These are phyloP conservation scores for Matsumyia berberina DNA, from an alignment of 2,888 invertebrate species.

Conservation along the genomic window DNA sequence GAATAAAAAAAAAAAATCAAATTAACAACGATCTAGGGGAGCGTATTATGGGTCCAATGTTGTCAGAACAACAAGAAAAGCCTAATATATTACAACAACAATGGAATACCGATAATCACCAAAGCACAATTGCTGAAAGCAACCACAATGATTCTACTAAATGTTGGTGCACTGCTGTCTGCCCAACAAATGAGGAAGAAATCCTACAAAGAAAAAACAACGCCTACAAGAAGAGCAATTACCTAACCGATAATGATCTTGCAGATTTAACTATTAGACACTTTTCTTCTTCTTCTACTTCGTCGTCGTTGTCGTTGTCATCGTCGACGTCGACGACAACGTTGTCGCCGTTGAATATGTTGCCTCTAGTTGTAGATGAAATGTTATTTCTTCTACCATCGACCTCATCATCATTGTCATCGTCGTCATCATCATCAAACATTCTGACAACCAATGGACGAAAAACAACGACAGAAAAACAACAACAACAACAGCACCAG, in stretches of 20 bases:
- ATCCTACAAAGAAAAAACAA: constrained; percentile 22
- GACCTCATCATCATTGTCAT: neutral
- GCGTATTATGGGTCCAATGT: constrained; percentile 79
- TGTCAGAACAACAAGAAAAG: constrained; percentile 73
- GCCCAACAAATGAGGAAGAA: constrained; percentile 1
- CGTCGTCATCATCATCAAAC: constrained; percentile 10
- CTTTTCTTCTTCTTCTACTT: neutral
- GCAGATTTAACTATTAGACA: constrained; percentile 26
- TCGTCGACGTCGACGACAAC: no score
- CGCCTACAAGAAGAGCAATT: neutral
- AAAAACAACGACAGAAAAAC: constrained; percentile 37
- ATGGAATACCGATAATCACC: constrained; percentile 59
- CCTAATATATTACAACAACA: constrained; percentile 52
- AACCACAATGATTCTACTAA: constrained; percentile 11
- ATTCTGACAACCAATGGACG: constrained; percentile 10
- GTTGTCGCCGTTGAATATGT: constrained; percentile 56
- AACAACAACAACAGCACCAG: constrained; percentile 3
- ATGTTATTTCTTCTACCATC: neutral
- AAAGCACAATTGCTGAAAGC: constrained; percentile 16
- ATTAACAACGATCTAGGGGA: constrained; percentile 75
- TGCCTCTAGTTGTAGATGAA: constrained; percentile 19
- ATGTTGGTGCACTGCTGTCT: neutral
- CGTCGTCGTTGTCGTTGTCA: constrained; percentile 22
- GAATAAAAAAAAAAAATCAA: neutral
- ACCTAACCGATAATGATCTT: constrained; percentile 49